Evolutionary conservation across 2,797 vertebrate species (phyloP).

Genomic region (Falco naumanni): DNA sequence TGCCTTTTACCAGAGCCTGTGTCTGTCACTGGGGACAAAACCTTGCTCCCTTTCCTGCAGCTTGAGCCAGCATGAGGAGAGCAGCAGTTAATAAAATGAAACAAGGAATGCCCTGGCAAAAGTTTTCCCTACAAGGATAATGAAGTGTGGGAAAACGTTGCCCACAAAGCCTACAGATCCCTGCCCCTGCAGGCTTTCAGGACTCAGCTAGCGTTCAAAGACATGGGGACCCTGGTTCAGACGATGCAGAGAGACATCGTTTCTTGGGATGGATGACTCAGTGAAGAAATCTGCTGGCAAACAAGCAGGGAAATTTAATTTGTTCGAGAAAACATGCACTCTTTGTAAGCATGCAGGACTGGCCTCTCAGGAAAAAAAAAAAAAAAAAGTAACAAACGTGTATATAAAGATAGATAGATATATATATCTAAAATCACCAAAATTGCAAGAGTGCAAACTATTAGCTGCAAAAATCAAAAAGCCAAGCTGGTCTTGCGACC

Average conservation of each 20-base stretch:
- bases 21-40: neutral
- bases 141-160: neutral
- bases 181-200: neutral
- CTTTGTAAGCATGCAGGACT: neutral
- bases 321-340: neutral
- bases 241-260: neutral
- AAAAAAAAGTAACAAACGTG: neutral
- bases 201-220: neutral
- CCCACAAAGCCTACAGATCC: neutral
- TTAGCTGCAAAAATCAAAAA: neutral
- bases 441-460: neutral
- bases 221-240: neutral
- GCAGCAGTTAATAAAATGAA: neutral
- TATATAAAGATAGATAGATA: too few relatives aligned
- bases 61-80: neutral
- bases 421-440: too few relatives aligned
- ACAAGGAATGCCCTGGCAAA: neutral
- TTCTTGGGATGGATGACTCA: neutral
- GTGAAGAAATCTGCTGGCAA: neutral
- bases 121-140: neutral
- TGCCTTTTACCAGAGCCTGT: neutral
- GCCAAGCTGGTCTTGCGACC: neutral
- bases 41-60: too few relatives aligned
- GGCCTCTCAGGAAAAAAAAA: too few relatives aligned
- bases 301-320: neutral